These are phyloP conservation scores for Chionis minor DNA, from an alignment of 2,113 vertebrate species.

Conservation along the genomic window DNA sequence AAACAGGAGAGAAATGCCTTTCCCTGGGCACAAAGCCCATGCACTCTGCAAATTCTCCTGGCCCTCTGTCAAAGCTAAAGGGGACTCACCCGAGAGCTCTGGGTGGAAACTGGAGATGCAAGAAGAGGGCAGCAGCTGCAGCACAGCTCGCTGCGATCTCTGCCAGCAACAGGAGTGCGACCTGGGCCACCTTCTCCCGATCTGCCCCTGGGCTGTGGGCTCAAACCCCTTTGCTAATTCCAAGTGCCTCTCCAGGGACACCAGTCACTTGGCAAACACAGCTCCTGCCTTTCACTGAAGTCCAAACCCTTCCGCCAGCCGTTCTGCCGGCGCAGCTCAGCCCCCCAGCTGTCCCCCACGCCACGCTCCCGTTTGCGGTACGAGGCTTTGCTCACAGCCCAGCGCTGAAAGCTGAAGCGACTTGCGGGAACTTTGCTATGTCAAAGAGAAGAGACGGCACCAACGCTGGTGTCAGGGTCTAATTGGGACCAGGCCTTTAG, in stretches of 20 bases:
- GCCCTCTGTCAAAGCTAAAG: background rate
- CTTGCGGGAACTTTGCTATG: background rate
- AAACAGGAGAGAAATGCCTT: background rate
- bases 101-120: background rate
- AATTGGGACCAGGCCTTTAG: background rate
- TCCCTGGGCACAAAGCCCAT: background rate
- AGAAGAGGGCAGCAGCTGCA: background rate
- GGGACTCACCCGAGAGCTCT: background rate
- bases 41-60: background rate
- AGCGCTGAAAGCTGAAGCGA: background rate
- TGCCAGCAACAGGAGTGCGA: background rate
- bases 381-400: background rate
- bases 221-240: background rate
- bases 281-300: background rate
- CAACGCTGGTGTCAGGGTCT: background rate
- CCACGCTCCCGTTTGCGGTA: background rate
- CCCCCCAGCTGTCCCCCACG: background rate
- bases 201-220: background rate
- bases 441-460: background rate
- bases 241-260: background rate
- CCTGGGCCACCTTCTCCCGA: background rate
- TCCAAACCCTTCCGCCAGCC: background rate
- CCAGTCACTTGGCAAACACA: background rate
- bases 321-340: background rate
- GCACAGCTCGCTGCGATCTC: background rate